phyloP scores from a whole-genome alignment of 2,888 invertebrate species.

The Noctua comes region DNA sequence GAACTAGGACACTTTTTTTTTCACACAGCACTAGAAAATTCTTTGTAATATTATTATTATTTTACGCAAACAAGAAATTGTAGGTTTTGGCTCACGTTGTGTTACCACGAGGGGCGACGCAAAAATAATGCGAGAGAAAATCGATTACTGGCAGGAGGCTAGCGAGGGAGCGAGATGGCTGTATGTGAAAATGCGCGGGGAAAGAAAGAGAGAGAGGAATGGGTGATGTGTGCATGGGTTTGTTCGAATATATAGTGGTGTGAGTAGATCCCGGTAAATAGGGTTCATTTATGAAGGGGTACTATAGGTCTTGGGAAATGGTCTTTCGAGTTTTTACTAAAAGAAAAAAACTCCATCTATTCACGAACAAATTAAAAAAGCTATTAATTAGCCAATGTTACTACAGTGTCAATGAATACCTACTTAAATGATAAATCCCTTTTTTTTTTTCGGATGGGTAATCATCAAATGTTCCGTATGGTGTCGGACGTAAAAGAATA shows the following conservation, averaged over 20 bases:
- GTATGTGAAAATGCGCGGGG: neutral
- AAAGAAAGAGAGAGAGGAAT: conserved; percentile 51
- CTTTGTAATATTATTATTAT: conserved; percentile 49
- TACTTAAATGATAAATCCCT: too few species aligned
- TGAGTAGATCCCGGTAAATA: conserved; percentile 64
- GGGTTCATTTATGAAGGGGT: conserved; percentile 65
- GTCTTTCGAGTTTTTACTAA: conserved; percentile 26
- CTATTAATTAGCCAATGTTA: too few species aligned
- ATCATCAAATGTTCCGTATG: too few species aligned
- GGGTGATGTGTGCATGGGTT: conserved; percentile 57
- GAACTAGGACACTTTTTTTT: conserved; percentile 39
- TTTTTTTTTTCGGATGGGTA: too few species aligned
- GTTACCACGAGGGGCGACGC: conserved; percentile 53
- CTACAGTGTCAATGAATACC: too few species aligned
- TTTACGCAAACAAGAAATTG: conserved; percentile 56
- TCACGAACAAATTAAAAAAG: too few species aligned
- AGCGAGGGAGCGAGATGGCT: conserved; percentile 44
- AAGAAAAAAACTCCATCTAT: too few species aligned
- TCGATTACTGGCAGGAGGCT: conserved; percentile 62
- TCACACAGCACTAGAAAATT: conserved; percentile 44
- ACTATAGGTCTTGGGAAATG: conserved; percentile 44
- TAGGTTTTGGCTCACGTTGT: conserved; percentile 53
- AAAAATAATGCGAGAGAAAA: conserved; percentile 70
- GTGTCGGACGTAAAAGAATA: too few species aligned
- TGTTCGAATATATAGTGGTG: conserved; percentile 46